Base-by-base conservation (phyloP, 2,888 invertebrate species). In the Aleiodes testaceus region DNA sequence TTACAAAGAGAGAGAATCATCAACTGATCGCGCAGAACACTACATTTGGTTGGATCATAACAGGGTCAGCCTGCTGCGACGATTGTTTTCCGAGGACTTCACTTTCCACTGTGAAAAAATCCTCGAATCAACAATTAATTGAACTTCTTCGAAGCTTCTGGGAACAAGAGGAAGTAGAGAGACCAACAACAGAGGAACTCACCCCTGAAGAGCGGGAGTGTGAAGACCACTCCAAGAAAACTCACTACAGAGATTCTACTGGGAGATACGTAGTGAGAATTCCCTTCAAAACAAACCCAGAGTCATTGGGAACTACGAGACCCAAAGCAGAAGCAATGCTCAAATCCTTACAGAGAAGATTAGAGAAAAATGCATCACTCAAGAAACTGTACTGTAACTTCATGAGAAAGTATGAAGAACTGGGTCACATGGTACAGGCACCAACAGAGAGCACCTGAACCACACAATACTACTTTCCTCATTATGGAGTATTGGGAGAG, bases 211-310 rank as follows among this genome's bases (percentile, higher is more conserved):
- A 72, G 12, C 45, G 11, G 5, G 65, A 53, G 22, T 74, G 70
- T 42, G 69, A 71, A 49, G 26, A 66, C 2, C 68, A 74, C 22
- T 16, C 59, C n/a, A 4, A 11, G 1, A 66, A 70, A 14, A 74
- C 72, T 9, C 66, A 70, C 50, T 30, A 63, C 0, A n/a, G 74
- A 14, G 70, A 71, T 16, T 14, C 36, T 1, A 30, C 14, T 2
- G 72, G 71, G 3, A 47, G 69, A 1, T 74, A 72, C 59, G 45
- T 69, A 2, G 72, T 74, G 0, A 50, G 74, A 1, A 18, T 72
- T 0, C 71, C 69, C 0, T 26, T 74, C 11, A 59, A 59, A 45
- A 52, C 64, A 2, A 12, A 61, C 14, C 11, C 20, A 2, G 4
- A 36, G 9, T 0, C 11, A 0, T 20, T 72, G 12, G 68, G 72